These are phyloP conservation scores for Mastacembelus armatus DNA, from an alignment of 2,797 vertebrate species.

Conservation along the genomic window DNA sequence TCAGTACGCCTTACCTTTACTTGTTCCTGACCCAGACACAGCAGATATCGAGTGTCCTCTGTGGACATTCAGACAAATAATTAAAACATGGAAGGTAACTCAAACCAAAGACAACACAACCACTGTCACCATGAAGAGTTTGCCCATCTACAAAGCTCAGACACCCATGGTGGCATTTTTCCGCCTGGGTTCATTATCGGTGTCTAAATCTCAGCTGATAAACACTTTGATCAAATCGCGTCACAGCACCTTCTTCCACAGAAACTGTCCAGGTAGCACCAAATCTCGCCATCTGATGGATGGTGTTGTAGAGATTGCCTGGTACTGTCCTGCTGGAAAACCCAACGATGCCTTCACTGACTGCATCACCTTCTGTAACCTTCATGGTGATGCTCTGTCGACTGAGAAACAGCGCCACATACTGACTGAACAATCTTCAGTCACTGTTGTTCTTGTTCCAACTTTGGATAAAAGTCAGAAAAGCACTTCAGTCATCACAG, in stretches of 20 bases:
- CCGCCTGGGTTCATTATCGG: conserved; percentile 73
- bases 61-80: conserved; percentile 75
- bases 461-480: conserved; percentile 27
- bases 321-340: conserved; percentile 79
- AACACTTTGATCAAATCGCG: conserved; percentile 68
- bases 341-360: conserved; percentile 65
- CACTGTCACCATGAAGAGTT: conserved; percentile 35
- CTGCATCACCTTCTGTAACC: conserved; percentile 73
- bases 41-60: conserved; percentile 73
- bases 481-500: conserved; percentile 28
- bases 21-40: conserved; percentile 77
- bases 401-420: conserved; percentile 70
- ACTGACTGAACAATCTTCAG: conserved; percentile 71
- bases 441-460: conserved; percentile 73
- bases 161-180: conserved; percentile 80
- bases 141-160: conserved; percentile 66
- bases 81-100: conserved; percentile 71
- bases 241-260: conserved; percentile 76
- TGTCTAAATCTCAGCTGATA: conserved; percentile 80
- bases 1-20: conserved; percentile 84
- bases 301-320: conserved; percentile 84
- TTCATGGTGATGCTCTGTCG: conserved; percentile 73
- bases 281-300: conserved; percentile 74
- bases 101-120: conserved; percentile 12
- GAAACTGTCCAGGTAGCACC: conserved; percentile 70